These are phyloP conservation scores for Valencia hispanica DNA, from an alignment of 2,797 vertebrate genomes.

Conservation along the genomic window DNA sequence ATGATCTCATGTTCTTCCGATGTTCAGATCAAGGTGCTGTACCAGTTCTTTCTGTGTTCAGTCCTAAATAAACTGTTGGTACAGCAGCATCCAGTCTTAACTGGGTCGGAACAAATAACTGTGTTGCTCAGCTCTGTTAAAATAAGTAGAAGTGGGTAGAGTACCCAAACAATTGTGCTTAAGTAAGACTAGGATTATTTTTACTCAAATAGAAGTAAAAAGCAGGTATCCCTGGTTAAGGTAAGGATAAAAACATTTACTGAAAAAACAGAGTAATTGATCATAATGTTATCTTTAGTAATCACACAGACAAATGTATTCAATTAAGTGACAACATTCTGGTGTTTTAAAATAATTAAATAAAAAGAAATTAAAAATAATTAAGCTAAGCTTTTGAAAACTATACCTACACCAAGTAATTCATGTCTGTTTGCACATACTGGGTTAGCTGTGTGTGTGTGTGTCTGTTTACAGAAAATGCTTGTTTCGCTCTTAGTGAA, in stretches of 20 bases:
- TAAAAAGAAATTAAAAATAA: not conserved
- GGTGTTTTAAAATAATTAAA: not conserved
- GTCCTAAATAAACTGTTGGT: not conserved
- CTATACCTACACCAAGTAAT: not conserved
- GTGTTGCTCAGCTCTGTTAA: no score
- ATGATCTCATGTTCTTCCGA: not conserved
- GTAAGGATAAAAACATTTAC: no score
- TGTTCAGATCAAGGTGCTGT: not conserved
- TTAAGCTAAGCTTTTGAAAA: not conserved
- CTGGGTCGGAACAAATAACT: not conserved
- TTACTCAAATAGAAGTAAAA: not conserved
- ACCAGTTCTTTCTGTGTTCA: not conserved
- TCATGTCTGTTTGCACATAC: not conserved
- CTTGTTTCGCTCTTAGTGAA: not conserved
- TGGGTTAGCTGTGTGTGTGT: not conserved
- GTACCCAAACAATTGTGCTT: not conserved
- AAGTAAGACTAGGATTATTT: not conserved
- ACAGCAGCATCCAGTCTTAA: not conserved
- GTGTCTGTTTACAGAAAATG: not conserved
- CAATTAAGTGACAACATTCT: not conserved
- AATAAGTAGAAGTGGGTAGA: not conserved
- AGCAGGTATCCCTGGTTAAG: not conserved
- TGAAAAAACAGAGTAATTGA: no score
- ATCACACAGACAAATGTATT: no score
- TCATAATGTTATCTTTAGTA: not conserved